phyloP scores from a whole-genome alignment of 2,888 invertebrate genomes.

The Rhaphigaster nebulosa region DNA sequence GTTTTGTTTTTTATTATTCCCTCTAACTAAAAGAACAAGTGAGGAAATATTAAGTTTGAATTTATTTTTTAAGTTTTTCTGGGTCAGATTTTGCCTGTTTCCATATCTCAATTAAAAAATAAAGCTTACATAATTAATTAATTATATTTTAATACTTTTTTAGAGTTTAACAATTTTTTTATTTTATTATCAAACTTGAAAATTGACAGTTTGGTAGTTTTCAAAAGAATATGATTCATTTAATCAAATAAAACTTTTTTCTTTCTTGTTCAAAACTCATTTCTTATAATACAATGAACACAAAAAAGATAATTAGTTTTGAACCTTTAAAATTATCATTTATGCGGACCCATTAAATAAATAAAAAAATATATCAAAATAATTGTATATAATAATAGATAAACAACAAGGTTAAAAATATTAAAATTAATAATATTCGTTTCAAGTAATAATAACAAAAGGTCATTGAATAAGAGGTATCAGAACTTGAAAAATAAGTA shows the following conservation, averaged over 20 bases:
- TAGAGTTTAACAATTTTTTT: too few relatives aligned
- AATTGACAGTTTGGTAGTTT: not conserved
- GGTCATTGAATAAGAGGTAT: not conserved
- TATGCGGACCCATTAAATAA: not conserved
- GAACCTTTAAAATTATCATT: not conserved
- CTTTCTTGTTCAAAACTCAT: not conserved
- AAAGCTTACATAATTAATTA: not conserved
- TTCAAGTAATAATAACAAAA: not conserved
- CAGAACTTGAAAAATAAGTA: not conserved
- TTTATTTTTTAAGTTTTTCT: not conserved
- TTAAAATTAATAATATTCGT: not conserved
- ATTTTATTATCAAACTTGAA: not conserved
- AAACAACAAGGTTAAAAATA: not conserved
- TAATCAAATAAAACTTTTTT: not conserved
- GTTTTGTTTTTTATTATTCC: not conserved
- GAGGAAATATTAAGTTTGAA: too few relatives aligned
- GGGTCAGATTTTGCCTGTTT: not conserved
- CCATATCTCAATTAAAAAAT: not conserved
- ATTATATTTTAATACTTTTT: too few relatives aligned
- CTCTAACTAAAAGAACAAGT: too few relatives aligned
- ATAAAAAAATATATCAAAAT: too few relatives aligned
- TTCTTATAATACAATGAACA: not conserved
- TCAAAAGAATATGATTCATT: not conserved
- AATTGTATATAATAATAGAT: not conserved
- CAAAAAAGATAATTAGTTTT: not conserved